Percentiles rank a stretch among this genome's conserved stretches.
Conservation (phyloP, 1,140 invertebrate species). For the Atopsyche davidsoni region DNA sequence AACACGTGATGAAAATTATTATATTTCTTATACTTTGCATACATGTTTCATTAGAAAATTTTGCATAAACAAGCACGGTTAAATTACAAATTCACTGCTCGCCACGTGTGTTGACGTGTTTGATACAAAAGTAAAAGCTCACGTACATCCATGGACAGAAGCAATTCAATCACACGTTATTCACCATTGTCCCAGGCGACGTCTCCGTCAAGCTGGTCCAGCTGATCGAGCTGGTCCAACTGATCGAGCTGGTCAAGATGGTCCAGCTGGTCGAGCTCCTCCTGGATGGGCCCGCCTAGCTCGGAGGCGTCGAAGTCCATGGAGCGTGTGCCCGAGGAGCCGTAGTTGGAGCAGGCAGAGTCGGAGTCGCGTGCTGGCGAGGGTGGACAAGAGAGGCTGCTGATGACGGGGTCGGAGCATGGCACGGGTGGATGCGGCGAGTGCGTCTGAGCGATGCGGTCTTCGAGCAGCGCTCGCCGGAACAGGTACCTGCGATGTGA, state of each 20-base stretch:
- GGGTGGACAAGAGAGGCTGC: conserved; percentile 20
- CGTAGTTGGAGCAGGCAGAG: conserved; percentile 30
- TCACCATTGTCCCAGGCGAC: conserved; percentile 43
- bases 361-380: conserved; percentile 26
- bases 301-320: conserved; percentile 16
- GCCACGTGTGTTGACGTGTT: too few species aligned
- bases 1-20: too few species aligned
- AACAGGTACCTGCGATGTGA: conserved; percentile 48
- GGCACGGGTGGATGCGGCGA: conserved; percentile 30
- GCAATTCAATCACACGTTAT: too few species aligned
- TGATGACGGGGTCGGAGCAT: conserved; percentile 33
- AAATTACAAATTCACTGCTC: too few species aligned
- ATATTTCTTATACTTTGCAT: too few species aligned
- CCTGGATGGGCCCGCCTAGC: conserved; percentile 9
- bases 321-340: conserved; percentile 20
- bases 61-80: too few species aligned
- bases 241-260: conserved; percentile 15
- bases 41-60: too few species aligned
- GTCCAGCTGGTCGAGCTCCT: background rate
- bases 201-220: conserved; percentile 26
- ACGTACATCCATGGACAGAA: too few species aligned
- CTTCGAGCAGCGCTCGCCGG: conserved; percentile 53
- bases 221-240: background rate
- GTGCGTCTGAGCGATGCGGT: conserved; percentile 46
- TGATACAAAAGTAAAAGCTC: too few species aligned